A percentile compares a stretch with the other conserved stretches of the same genome.
Conservation (phyloP, 2,797 vertebrate genomes). For the Falco rusticolus region DNA sequence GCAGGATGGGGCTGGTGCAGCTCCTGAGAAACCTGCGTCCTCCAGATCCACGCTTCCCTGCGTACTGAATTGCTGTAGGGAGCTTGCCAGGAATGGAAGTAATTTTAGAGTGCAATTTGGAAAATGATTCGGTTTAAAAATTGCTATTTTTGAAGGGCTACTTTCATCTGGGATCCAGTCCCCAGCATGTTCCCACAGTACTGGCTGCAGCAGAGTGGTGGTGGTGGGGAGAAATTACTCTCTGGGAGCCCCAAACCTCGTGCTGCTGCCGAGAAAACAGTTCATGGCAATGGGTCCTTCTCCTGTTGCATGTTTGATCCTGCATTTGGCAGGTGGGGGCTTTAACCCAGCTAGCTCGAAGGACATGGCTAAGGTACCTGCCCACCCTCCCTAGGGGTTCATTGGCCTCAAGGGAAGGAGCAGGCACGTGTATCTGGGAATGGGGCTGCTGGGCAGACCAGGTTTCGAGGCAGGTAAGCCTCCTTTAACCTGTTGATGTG, state of each 20-base stretch:
- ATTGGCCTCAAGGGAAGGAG: not conserved
- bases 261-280: not conserved
- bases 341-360: not conserved
- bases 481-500: not conserved
- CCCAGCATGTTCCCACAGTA: conserved; percentile 26
- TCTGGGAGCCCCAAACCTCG: not conserved
- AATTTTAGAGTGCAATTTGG: conserved; percentile 67
- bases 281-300: not conserved
- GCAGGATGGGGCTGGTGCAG: not conserved
- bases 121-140: conserved; percentile 65
- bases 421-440: not conserved
- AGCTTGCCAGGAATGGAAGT: conserved; percentile 63
- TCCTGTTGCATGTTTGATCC: not conserved
- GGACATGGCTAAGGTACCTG: not conserved
- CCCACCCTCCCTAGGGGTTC: not conserved
- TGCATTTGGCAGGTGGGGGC: not conserved
- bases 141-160: conserved; percentile 67
- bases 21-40: conserved; percentile 13
- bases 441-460: not conserved
- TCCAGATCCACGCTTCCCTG: not conserved
- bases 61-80: not conserved
- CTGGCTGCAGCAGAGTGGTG: conserved; percentile 23
- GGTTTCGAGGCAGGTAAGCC: not conserved
- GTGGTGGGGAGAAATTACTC: not conserved
- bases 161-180: conserved; percentile 61